A percentile compares a stretch with the other conserved stretches of the same genome.
Conservation (phyloP, 2,797 vertebrate genomes). For the Podarcis lilfordi region DNA sequence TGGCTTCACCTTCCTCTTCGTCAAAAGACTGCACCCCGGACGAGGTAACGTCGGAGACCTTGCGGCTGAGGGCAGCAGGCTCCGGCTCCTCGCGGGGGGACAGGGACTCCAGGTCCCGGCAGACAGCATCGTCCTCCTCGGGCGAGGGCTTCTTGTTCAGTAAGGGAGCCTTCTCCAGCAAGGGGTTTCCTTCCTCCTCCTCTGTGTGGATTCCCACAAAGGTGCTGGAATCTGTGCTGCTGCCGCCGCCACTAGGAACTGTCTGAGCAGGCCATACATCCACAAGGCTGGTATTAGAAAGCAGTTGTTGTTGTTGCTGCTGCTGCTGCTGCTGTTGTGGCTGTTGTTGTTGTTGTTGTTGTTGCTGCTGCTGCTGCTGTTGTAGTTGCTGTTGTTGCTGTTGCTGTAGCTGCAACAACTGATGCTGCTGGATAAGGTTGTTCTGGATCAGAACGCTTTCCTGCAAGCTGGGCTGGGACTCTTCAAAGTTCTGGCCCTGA, state of each 20-base stretch:
- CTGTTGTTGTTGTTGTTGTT: conserved; percentile 46
- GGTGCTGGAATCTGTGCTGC: conserved; percentile 80
- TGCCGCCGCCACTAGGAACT: conserved; percentile 56
- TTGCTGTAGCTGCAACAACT: conserved; percentile 86
- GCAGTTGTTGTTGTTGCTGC: conserved; percentile 79
- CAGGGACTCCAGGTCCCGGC: conserved; percentile 90
- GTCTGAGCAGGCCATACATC: conserved; percentile 88
- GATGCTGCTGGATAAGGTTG: conserved; percentile 83
- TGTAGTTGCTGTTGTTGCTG: conserved; percentile 86
- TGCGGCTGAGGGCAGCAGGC: conserved; percentile 88
- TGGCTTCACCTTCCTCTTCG: conserved; percentile 88
- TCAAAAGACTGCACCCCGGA: conserved; percentile 91
- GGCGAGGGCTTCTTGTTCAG: conserved; percentile 91
- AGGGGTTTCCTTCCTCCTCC: conserved; percentile 86
- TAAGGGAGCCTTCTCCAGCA: conserved; percentile 87
- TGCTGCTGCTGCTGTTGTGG: conserved; percentile 86
- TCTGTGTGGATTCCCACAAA: conserved; percentile 84
- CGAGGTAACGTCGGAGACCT: conserved; percentile 90
- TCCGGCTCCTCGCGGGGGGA: conserved; percentile 88
- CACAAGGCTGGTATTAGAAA: conserved; percentile 84
- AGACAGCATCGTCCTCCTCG: conserved; percentile 90
- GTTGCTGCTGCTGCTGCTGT: conserved; percentile 88
- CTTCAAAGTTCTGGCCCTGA: conserved; percentile 88
- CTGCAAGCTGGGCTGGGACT: conserved; percentile 86
- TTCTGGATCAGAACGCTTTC: conserved; percentile 84